Percentiles rank a stretch among this genome's conserved stretches.
Evolutionary conservation across 2,113 vertebrate species (phyloP).

Genomic region (Garra rufa): DNA sequence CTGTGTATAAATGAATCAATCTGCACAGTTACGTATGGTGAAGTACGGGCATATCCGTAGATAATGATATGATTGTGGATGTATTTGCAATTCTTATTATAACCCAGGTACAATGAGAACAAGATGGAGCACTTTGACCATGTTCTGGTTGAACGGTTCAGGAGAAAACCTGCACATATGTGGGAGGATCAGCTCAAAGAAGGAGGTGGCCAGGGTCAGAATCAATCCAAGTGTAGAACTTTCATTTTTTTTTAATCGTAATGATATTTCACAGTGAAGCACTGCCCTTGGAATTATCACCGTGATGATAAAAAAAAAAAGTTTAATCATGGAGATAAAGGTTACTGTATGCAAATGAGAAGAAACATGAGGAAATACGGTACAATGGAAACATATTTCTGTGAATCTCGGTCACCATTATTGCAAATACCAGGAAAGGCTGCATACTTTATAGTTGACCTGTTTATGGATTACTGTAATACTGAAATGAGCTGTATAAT

Average conservation of each 20-base stretch:
- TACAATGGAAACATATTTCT: conserved; percentile 2
- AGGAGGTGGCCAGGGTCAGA: conserved; percentile 41
- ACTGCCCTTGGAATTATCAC: conserved; percentile 42
- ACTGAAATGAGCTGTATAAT: conserved; percentile 28
- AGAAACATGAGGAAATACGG: conserved; percentile 10
- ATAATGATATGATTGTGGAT: conserved; percentile 51
- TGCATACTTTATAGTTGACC: conserved; percentile 29
- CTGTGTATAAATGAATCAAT: background rate
- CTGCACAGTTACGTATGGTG: background rate
- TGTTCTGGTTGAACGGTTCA: conserved; percentile 41
- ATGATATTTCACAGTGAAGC: conserved; percentile 41
- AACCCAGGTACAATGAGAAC: conserved; percentile 47
- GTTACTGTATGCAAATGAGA: conserved; percentile 4
- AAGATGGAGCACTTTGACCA: conserved; percentile 40
- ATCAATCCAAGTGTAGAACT: conserved; percentile 42
- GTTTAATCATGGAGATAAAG: conserved; percentile 53
- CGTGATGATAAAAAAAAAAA: conserved; percentile 43
- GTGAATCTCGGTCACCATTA: background rate
- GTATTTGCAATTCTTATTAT: conserved; percentile 48
- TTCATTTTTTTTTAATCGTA: conserved; percentile 48
- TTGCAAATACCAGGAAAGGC: conserved; percentile 2
- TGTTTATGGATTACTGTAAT: conserved; percentile 17
- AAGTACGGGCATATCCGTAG: conserved; percentile 34
- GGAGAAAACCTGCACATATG: conserved; percentile 38
- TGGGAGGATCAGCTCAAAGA: conserved; percentile 44